Evolutionary conservation across 2,888 invertebrate genomes (phyloP).

Genomic region (Macaria notata): DNA sequence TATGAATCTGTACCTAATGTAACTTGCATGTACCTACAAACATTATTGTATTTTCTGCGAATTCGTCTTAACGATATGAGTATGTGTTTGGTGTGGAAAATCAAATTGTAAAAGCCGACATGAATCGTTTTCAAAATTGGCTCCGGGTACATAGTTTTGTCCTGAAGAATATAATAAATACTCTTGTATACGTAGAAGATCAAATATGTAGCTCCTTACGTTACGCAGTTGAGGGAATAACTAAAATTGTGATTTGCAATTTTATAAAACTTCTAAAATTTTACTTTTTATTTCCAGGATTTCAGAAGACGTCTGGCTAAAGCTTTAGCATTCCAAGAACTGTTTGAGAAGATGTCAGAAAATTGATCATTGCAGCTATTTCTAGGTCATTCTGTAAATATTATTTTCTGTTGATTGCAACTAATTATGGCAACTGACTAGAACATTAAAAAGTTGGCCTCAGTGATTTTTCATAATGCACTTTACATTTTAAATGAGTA

Average conservation of each 20-base stretch:
- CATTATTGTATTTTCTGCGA: not conserved
- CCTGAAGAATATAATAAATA: too few species aligned
- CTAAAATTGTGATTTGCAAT: too few species aligned
- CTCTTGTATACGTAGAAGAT: too few species aligned
- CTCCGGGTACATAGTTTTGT: too few species aligned
- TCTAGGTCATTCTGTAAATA: not conserved
- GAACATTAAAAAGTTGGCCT: too few species aligned
- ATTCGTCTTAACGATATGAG: not conserved
- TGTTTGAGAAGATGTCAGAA: slow-evolving; percentile 57
- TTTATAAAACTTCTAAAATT: too few species aligned
- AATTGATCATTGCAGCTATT: not conserved
- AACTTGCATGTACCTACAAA: not conserved
- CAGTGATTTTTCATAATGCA: not conserved
- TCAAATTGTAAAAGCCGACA: too few species aligned
- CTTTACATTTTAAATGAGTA: not conserved
- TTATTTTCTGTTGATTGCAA: not conserved
- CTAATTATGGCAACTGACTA: too few species aligned
- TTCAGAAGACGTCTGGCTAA: slow-evolving; percentile 85
- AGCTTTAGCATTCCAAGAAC: slow-evolving; percentile 83
- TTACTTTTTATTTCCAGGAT: slow-evolving; percentile 60
- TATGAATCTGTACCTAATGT: too few species aligned
- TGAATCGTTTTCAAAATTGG: too few species aligned
- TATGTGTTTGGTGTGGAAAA: not conserved
- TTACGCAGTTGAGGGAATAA: too few species aligned
- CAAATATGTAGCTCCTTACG: too few species aligned